A percentile compares a stretch with the other conserved stretches of the same genome.
phyloP scores from a whole-genome alignment of 2,888 invertebrate genomes.

The Dusona sp. region DNA sequence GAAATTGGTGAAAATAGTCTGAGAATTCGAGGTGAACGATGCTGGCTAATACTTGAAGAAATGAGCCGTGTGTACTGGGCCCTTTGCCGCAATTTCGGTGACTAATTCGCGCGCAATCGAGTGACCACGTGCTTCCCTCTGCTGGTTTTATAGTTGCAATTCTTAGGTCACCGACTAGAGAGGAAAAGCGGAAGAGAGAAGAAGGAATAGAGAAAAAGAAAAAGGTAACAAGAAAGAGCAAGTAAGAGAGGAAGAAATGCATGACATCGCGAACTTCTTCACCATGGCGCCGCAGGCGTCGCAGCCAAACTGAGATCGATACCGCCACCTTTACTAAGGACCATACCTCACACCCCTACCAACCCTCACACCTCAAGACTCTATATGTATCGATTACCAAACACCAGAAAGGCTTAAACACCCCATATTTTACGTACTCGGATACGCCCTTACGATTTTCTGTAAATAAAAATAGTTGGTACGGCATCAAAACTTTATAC shows the following conservation, averaged over 20 bases:
- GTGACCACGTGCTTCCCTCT: slow-evolving; percentile 26
- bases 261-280: slow-evolving; percentile 36
- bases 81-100: slow-evolving; percentile 27
- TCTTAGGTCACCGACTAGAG: slow-evolving; percentile 41
- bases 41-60: not conserved
- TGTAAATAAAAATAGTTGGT: slow-evolving; percentile 22
- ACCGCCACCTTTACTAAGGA: slow-evolving; percentile 42
- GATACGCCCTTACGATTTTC: slow-evolving; percentile 7
- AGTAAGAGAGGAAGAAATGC: slow-evolving; percentile 21
- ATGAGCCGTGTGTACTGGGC: not conserved
- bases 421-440: not conserved
- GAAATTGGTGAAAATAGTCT: not conserved
- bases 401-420: not conserved
- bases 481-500: not conserved
- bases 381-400: not conserved
- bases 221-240: not conserved
- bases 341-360: slow-evolving; percentile 18
- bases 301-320: slow-evolving; percentile 59
- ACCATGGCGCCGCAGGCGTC: slow-evolving; percentile 44
- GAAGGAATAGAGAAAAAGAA: not conserved
- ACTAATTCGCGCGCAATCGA: slow-evolving; percentile 30
- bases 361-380: not conserved
- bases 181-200: not conserved
- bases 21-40: not conserved
- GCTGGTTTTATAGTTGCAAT: not conserved